Conservation (phyloP, 2,113 vertebrate genomes). For the Lepisosteus osseus region DNA sequence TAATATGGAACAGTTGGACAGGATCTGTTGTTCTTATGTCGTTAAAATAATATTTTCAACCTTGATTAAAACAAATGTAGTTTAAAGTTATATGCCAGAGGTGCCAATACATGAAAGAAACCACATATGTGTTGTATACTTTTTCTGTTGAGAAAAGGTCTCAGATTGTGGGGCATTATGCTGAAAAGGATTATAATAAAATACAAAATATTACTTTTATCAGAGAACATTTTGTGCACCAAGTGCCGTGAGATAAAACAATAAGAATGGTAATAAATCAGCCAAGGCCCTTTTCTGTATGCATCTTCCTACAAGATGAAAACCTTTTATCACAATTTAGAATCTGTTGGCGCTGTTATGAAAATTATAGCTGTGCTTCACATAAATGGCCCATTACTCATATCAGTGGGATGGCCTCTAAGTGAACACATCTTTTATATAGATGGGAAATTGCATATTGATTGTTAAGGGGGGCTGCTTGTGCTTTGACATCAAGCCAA, state of each 20-base stretch:
- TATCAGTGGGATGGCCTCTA: slow-evolving; percentile 44
- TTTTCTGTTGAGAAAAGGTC: too few species aligned
- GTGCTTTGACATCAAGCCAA: slow-evolving; percentile 38
- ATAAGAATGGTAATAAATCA: slow-evolving; percentile 40
- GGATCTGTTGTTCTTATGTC: too few species aligned
- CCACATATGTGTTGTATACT: too few species aligned
- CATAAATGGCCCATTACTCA: slow-evolving; percentile 53
- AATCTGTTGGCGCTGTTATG: slow-evolving; percentile 42
- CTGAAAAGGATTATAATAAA: background rate
- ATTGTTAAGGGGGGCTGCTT: slow-evolving; percentile 47
- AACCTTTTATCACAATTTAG: slow-evolving; percentile 63
- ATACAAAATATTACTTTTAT: background rate
- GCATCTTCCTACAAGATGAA: slow-evolving; percentile 46
- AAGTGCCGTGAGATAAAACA: slow-evolving; percentile 41
- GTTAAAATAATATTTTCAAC: too few species aligned
- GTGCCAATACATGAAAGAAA: too few species aligned
- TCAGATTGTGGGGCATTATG: too few species aligned
- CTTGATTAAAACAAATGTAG: too few species aligned
- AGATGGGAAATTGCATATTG: slow-evolving; percentile 65
- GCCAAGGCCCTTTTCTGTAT: slow-evolving; percentile 10
- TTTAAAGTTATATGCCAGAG: too few species aligned
- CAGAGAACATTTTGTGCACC: slow-evolving; percentile 20
- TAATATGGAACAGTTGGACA: background rate
- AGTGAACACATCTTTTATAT: slow-evolving; percentile 55
- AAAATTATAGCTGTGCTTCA: slow-evolving; percentile 55